A percentile compares a stretch with the other conserved stretches of the same genome.
Evolutionary conservation across 1,140 invertebrate species (phyloP).

Genomic region (Ditylenchus dipsaci): DNA sequence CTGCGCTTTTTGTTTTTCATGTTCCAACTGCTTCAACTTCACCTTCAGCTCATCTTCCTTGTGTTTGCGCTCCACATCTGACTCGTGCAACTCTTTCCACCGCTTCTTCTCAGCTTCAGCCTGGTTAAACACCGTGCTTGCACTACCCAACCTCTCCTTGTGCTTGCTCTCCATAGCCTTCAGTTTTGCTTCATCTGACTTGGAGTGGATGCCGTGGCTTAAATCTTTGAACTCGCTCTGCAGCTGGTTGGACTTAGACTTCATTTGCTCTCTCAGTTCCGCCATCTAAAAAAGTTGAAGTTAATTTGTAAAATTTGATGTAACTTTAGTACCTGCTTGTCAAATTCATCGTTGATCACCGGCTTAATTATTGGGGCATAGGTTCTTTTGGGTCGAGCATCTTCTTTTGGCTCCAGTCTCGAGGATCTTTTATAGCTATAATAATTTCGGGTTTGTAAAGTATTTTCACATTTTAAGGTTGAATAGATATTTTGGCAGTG

Average conservation of each 20-base stretch:
- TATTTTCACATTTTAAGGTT: not conserved
- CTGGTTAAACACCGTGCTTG: slow-evolving; percentile 3
- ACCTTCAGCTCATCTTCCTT: not conserved
- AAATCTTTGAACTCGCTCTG: slow-evolving; percentile 36
- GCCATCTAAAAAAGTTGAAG: slow-evolving; percentile 34
- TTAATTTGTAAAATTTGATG: not conserved
- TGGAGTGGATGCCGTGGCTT: slow-evolving; percentile 37
- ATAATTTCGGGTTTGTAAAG: not conserved
- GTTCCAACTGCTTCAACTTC: not conserved
- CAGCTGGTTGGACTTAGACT: slow-evolving; percentile 22
- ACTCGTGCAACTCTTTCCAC: slow-evolving; percentile 5
- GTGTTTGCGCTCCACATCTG: slow-evolving; percentile 6
- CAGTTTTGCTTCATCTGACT: slow-evolving; percentile 37
- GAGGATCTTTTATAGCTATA: slow-evolving; percentile 52
- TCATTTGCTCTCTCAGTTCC: slow-evolving; percentile 47
- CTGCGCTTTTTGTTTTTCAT: slow-evolving; percentile 6
- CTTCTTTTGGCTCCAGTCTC: slow-evolving; percentile 33
- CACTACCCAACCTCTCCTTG: slow-evolving; percentile 14
- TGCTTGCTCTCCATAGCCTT: slow-evolving; percentile 28
- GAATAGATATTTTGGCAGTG: not conserved
- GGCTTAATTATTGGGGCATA: slow-evolving; percentile 50
- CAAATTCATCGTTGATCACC: slow-evolving; percentile 50
- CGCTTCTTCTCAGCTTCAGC: slow-evolving; percentile 31
- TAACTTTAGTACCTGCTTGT: slow-evolving; percentile 44
- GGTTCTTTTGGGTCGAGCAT: slow-evolving; percentile 34